These are phyloP conservation scores for Perizoma affinitatum DNA, from an alignment of 2,888 invertebrate genomes.

Conservation along the genomic window DNA sequence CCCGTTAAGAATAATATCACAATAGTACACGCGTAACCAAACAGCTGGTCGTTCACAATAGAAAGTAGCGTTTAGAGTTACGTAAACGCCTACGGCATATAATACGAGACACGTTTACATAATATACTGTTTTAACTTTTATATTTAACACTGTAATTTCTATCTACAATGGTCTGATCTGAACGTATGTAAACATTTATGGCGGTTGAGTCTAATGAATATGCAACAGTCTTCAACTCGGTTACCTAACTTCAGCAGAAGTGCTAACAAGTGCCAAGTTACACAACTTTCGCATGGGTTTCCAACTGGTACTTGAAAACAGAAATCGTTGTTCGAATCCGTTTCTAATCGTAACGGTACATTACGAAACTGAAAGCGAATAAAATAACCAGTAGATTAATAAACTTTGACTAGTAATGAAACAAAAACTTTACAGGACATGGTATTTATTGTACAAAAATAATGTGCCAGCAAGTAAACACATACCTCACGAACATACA, in stretches of 20 bases:
- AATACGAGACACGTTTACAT: constrained; percentile 61
- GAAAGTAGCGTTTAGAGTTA: constrained; percentile 69
- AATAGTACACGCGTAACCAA: constrained; percentile 66
- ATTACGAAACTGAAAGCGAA: constrained; percentile 8
- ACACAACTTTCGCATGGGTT: constrained; percentile 36
- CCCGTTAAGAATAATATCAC: constrained; percentile 66
- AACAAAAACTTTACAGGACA: constrained; percentile 76
- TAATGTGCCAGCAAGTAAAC: constrained; percentile 82
- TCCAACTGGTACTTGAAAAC: constrained; percentile 26
- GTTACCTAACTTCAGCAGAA: constrained; percentile 39
- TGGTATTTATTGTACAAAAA: constrained; percentile 84
- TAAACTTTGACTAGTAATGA: constrained; percentile 55
- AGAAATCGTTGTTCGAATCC: constrained; percentile 31
- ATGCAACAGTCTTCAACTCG: constrained; percentile 35
- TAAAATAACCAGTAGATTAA: background rate
- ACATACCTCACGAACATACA: constrained; percentile 80
- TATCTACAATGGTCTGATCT: constrained; percentile 25
- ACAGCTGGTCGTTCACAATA: constrained; percentile 76
- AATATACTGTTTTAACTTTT: constrained; percentile 18
- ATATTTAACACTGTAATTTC: constrained; percentile 26
- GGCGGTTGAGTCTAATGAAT: constrained; percentile 36
- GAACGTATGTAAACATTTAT: constrained; percentile 33
- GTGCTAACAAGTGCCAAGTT: constrained; percentile 38
- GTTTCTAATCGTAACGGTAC: constrained; percentile 27
- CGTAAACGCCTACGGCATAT: constrained; percentile 62